Percentiles rank a stretch among this genome's conserved stretches.
Conservation (phyloP, 2,888 invertebrate species). For the Cremastinae sp. region DNA sequence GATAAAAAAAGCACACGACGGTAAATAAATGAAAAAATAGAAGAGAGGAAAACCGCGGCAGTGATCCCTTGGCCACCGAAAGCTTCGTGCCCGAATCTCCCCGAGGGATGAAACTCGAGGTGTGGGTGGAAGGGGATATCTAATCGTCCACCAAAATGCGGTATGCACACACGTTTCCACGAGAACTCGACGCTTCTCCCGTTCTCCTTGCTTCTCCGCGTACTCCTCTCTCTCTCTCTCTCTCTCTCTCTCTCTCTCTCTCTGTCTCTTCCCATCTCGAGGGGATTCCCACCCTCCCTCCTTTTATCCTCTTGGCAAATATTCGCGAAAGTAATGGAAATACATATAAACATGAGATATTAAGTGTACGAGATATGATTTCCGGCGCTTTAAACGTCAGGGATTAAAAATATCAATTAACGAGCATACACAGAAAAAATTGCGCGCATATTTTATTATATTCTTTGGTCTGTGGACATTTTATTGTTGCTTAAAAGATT, state of each 20-base stretch:
- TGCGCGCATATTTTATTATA: too few relatives aligned
- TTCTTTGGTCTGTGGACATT: too few relatives aligned
- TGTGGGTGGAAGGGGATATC: conserved; percentile 8
- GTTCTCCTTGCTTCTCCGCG: conserved; percentile 29
- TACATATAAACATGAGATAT: conserved; percentile 74
- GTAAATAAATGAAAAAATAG: background rate
- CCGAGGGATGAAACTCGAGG: conserved; percentile 13
- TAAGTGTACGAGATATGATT: conserved; percentile 60
- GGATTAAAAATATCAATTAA: background rate
- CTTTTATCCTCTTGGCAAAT: conserved; percentile 58
- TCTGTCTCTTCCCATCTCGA: conserved; percentile 25
- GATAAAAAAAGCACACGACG: conserved; percentile 17
- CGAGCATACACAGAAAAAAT: background rate
- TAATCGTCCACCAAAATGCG: conserved; percentile 45
- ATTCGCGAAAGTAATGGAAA: conserved; percentile 70
- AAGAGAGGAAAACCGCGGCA: conserved; percentile 20
- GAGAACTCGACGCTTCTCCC: conserved; percentile 39
- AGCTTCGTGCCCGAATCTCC: conserved; percentile 14
- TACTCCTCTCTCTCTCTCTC: conserved; percentile 9
- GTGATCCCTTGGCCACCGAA: conserved; percentile 25
- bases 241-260: conserved; percentile 11
- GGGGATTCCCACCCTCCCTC: conserved; percentile 7
- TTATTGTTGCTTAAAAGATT: too few relatives aligned
- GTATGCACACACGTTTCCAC: conserved; percentile 37
- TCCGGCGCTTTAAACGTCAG: background rate